phyloP scores from a whole-genome alignment of 2,888 invertebrate species.

The Dolichomitus sp. region DNA sequence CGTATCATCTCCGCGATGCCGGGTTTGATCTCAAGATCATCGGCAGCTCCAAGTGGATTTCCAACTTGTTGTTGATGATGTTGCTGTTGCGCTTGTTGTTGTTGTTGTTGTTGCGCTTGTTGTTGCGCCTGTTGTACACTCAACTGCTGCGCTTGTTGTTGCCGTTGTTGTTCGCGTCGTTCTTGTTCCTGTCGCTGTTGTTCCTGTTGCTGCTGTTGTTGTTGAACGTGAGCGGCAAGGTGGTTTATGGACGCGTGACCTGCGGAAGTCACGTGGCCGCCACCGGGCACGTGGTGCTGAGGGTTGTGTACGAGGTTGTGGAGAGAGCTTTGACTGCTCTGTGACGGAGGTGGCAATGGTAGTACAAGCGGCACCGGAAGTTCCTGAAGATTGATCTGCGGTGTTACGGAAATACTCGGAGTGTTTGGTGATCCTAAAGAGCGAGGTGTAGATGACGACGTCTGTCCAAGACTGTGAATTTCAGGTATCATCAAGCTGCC shows the following conservation, averaged over 20 bases:
- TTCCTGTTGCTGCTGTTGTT: conserved; percentile 77
- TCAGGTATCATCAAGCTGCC: conserved; percentile 77
- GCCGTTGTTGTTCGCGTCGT: conserved; percentile 67
- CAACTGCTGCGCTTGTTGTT: conserved; percentile 63
- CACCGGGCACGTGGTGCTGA: conserved; percentile 81
- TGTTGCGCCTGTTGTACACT: conserved; percentile 72
- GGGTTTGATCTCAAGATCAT: conserved; percentile 97
- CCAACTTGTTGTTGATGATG: conserved; percentile 73
- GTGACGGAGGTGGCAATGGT: conserved; percentile 79
- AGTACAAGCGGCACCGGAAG: conserved; percentile 83
- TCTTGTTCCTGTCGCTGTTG: conserved; percentile 70
- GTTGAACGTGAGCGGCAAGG: conserved; percentile 80
- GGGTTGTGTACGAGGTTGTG: conserved; percentile 73
- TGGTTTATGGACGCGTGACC: conserved; percentile 82
- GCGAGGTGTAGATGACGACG: conserved; percentile 81
- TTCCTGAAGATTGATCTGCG: conserved; percentile 84
- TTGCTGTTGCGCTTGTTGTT: conserved; percentile 70
- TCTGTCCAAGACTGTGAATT: conserved; percentile 76
- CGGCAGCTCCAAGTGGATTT: conserved; percentile 83
- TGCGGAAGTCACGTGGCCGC: conserved; percentile 83
- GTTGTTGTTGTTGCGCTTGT: conserved; percentile 70
- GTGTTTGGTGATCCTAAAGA: conserved; percentile 83
- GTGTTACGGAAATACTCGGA: conserved; percentile 83
- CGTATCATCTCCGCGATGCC: conserved; percentile 98
- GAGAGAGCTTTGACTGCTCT: conserved; percentile 78